Base-by-base conservation (phyloP, 2,797 vertebrate species). In the Moxostoma hubbsi region DNA sequence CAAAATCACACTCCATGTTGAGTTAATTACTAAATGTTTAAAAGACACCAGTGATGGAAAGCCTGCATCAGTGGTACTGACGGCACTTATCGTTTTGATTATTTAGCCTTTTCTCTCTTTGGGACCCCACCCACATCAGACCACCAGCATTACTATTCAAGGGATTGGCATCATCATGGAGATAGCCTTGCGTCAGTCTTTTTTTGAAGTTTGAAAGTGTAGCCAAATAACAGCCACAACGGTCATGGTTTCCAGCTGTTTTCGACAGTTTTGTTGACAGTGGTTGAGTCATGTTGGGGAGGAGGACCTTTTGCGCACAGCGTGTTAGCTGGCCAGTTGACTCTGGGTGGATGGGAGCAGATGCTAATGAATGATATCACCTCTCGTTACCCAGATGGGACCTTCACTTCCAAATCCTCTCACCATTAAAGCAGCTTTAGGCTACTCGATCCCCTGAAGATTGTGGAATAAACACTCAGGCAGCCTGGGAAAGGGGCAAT, bases 321-420 rank as follows among this genome's bases (percentile, higher is more conserved):
- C 57, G 69, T 63, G 67, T 85, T 72, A 85, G 80, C 89, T 83
- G 86, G 91, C 89, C 89, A 85, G 86, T 86, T 75, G 92, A 91
- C 88, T 85, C 86, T 89, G 79, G 86, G 74, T 87, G 80, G 86
- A 89, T 82, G 64, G 84, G 18, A 59, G 86, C 92, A 93, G 87
- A 92, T 93, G 93, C 89, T 89, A 84, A 89, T 89, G 89, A 93
- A 89, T 90, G 89, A 93, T 93, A 93, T 90, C 89, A 90, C 86
- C 88, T 87, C 62, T 78, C 88, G 86, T 93, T 89, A 91, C 89
- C 91, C 90, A 82, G 71, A 77, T 62, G 59, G 77, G 72, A 66
- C 16, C 24, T 72, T 71, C 9, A 54, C 46, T 15, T 73, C 73
- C 61, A 50, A 66, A 73, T 71, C 50, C 63, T 46, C 81, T 84